Base-by-base conservation (phyloP, 2,888 invertebrate species). In the Tryphoninae sp. region DNA sequence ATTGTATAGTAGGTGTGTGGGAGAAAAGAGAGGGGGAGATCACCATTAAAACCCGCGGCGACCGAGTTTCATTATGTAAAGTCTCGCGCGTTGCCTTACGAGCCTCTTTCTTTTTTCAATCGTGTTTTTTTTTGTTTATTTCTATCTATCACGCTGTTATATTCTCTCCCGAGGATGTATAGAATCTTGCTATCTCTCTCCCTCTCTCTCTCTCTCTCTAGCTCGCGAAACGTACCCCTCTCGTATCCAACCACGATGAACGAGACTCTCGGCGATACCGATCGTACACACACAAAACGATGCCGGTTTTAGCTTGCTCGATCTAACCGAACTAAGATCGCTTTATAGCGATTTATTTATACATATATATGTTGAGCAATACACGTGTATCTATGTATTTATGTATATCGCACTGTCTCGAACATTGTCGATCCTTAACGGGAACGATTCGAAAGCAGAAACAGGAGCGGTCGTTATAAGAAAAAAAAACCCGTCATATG, bases 51-150 rank as follows among this genome's bases (percentile, higher is more conserved):
- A 68, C 42, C 19, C 55, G 22, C 69, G 8, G 55, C 49, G 33
- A 68, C 68, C 51, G 59, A 76, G 76, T 80, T 75, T 80, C 71
- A 80, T 80, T 80, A 76, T 76, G 76, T 59, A 71, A 75, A 80
- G 62, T 45, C 68, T 23, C 33, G 33, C 68, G 4, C 26, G 19
- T 13, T 23, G 49, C 42, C 53, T 68, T 33, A 9, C 11, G 11
- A n/a, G 19, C 7, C 19, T 49, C 13, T n/a, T n/a, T 22, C 3
- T 11, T 33, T 11, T 64, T 64, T 64, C 19, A 45, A 13, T 45
- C 19, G 40, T 64, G n/a, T 22, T 19, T 42, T 22, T 19, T 42
- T 64, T 19, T 19, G 19, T 19, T 33, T 33, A 6, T 6, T 33
- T 33, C 33, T 33, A 33, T 33, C 33, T 64, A 64, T 45, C 64